Percentiles rank a stretch among this genome's conserved stretches.
These are phyloP conservation scores for Diadumene lineata DNA, from an alignment of 92 coral and sea anemone genomes.

Conservation along the genomic window DNA sequence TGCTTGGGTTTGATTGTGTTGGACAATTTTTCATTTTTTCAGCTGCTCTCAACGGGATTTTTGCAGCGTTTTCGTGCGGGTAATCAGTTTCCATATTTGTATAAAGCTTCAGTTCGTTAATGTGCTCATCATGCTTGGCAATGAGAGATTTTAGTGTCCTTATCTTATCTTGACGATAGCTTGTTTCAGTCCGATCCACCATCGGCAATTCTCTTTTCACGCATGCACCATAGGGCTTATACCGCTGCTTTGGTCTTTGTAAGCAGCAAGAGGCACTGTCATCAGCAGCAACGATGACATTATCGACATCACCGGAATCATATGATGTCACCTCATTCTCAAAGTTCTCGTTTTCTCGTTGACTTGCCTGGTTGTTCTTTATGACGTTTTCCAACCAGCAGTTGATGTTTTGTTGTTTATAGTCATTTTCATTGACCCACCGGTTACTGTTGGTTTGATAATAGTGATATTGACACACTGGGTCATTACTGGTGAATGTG, in stretches of 20 bases:
- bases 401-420: slow-evolving; percentile 21
- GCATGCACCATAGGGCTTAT: slow-evolving; percentile 13
- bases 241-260: slow-evolving; percentile 15
- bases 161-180: slow-evolving; percentile 10
- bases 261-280: slow-evolving; percentile 12
- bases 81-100: background rate
- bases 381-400: slow-evolving; percentile 27
- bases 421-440: slow-evolving; percentile 3
- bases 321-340: background rate
- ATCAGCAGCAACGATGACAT: background rate
- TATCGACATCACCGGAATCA: background rate
- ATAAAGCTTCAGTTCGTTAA: background rate
- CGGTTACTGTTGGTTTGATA: background rate
- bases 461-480: slow-evolving; percentile 6
- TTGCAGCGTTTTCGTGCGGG: background rate
- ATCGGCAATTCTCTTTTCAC: slow-evolving; percentile 9
- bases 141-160: slow-evolving; percentile 3
- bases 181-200: slow-evolving; percentile 12
- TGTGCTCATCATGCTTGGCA: slow-evolving; percentile 4
- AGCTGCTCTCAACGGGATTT: background rate
- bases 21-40: slow-evolving; percentile 4
- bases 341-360: slow-evolving; percentile 4
- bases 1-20: background rate
- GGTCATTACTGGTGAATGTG: background rate
- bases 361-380: slow-evolving; percentile 5